Percentiles rank a stretch among this genome's conserved stretches.
Conservation (phyloP, 1,140 invertebrate species). For the Cotesia chilonis region DNA sequence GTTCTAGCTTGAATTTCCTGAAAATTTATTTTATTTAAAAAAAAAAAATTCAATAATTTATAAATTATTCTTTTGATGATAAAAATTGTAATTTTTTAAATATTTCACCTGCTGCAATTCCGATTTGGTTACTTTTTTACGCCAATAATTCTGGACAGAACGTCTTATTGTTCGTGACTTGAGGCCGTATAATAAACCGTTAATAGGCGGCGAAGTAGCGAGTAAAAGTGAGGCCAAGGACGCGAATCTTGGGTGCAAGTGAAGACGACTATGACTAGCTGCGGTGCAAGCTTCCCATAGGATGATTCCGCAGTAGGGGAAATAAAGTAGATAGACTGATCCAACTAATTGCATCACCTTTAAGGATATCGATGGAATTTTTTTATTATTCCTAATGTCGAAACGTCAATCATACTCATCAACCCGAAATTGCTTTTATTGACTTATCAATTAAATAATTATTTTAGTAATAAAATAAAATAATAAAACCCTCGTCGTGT, state of each 20-base stretch:
- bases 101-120: slow-evolving; percentile 74
- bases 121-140: slow-evolving; percentile 81
- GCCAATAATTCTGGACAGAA: slow-evolving; percentile 80
- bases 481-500: no score
- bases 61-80: not conserved
- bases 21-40: slow-evolving; percentile 23
- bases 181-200: slow-evolving; percentile 80
- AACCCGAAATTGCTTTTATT: not conserved
- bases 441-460: not conserved
- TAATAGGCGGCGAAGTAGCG: slow-evolving; percentile 75
- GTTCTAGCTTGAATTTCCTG: slow-evolving; percentile 79
- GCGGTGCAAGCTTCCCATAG: slow-evolving; percentile 69
- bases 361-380: slow-evolving; percentile 1
- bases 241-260: slow-evolving; percentile 66
- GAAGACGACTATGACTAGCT: slow-evolving; percentile 57
- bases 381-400: not conserved
- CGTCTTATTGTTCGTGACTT: slow-evolving; percentile 76
- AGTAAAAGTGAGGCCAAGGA: slow-evolving; percentile 72
- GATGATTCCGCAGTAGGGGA: slow-evolving; percentile 78
- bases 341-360: slow-evolving; percentile 73
- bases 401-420: not conserved
- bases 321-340: slow-evolving; percentile 76
- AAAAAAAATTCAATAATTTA: slow-evolving; percentile 1
- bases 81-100: slow-evolving; percentile 1
- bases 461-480: not conserved